Percentiles rank a stretch among this genome's conserved stretches.
Evolutionary conservation across 2,888 invertebrate species (phyloP).

Genomic region (Sympetrum striolatum): DNA sequence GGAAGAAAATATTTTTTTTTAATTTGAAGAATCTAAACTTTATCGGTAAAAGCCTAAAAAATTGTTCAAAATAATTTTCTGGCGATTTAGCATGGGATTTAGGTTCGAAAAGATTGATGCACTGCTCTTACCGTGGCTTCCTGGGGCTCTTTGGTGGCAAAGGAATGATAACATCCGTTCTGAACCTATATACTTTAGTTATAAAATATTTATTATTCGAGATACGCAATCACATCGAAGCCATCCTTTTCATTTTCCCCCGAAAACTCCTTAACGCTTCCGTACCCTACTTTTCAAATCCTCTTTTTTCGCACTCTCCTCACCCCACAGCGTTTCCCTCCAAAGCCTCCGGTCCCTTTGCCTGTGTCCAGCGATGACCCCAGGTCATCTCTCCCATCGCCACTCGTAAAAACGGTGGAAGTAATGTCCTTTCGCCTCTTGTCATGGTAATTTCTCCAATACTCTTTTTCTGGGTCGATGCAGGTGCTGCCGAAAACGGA

Average conservation of each 20-base stretch:
- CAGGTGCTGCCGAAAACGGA: constrained; percentile 1
- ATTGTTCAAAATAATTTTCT: no score
- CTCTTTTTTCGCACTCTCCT: not conserved
- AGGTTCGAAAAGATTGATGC: no score
- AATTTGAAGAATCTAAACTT: no score
- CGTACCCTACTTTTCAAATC: not conserved
- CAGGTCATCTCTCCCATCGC: not conserved
- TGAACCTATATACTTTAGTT: no score
- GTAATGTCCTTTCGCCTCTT: constrained; percentile 7
- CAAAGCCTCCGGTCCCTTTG: not conserved
- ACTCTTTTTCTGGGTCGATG: not conserved
- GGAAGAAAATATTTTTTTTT: no score
- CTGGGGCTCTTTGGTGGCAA: no score
- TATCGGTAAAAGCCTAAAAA: no score
- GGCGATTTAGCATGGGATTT: no score
- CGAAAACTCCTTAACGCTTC: not conserved
- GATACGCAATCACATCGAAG: not conserved
- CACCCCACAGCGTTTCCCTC: not conserved
- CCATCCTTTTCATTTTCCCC: not conserved
- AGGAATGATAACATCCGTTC: no score
- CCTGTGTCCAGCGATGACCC: not conserved
- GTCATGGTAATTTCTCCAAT: constrained; percentile 15
- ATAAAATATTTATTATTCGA: no score
- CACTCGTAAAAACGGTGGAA: constrained; percentile 3
- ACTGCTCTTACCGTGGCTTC: no score